phyloP scores from a whole-genome alignment of 1,140 invertebrate species.

The Philopotamus ludificatus region DNA sequence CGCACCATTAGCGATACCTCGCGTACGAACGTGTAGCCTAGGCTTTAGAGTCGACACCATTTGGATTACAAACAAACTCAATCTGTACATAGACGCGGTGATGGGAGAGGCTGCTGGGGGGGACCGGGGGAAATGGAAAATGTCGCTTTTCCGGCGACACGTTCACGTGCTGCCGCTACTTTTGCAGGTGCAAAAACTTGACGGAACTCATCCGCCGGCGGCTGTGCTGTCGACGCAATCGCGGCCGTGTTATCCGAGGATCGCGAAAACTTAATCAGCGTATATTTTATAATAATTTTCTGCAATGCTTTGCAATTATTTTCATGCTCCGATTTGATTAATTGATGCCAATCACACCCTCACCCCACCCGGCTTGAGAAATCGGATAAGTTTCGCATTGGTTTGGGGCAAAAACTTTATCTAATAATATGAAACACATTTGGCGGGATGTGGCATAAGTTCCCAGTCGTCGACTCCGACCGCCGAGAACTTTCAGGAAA shows the following conservation, averaged over 20 bases:
- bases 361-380: constrained; percentile 5
- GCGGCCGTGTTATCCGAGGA: background rate
- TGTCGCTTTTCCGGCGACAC: background rate
- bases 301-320: background rate
- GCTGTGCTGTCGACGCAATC: background rate
- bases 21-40: background rate
- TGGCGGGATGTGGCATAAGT: constrained; percentile 16
- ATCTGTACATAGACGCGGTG: too few species aligned
- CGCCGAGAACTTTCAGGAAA: background rate
- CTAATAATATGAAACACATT: constrained; percentile 36
- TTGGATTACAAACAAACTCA: background rate
- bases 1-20: background rate
- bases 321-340: constrained; percentile 27
- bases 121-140: background rate
- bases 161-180: too few species aligned
- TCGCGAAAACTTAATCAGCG: background rate
- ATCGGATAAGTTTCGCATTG: constrained; percentile 26
- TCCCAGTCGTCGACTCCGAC: background rate
- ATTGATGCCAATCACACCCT: constrained; percentile 27
- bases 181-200: too few species aligned
- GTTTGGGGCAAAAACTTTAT: constrained; percentile 29
- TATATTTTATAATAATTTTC: background rate
- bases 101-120: too few species aligned
- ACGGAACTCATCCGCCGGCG: background rate
- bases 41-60: background rate